Conservation (phyloP, 2,797 vertebrate species). For the Phalloptychus januarius region DNA sequence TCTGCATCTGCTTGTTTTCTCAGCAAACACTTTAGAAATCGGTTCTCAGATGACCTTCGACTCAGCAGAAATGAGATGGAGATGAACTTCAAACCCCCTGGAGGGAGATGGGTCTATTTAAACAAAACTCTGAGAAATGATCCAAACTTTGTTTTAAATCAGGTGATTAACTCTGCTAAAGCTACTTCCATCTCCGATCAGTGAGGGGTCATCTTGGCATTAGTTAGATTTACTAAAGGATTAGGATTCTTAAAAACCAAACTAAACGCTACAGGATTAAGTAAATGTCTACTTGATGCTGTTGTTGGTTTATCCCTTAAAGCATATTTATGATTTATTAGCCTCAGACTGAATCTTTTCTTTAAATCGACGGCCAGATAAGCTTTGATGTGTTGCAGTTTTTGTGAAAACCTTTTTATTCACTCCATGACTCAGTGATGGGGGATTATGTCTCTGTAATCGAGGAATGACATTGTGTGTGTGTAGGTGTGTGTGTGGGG, state of each 20-base stretch:
- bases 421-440: conserved; percentile 26
- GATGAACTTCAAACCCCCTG: background rate
- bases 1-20: background rate
- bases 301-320: background rate
- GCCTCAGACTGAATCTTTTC: conserved; percentile 34
- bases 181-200: conserved; percentile 31
- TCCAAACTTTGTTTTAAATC: background rate
- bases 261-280: conserved; percentile 43
- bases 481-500: background rate
- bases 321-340: conserved; percentile 26
- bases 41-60: background rate
- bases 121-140: background rate
- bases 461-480: conserved; percentile 32
- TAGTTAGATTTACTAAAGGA: conserved; percentile 66
- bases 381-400: conserved; percentile 49
- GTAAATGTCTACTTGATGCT: background rate
- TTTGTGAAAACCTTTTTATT: conserved; percentile 33
- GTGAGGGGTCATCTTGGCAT: conserved; percentile 30
- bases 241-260: conserved; percentile 52
- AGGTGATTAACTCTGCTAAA: background rate
- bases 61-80: background rate
- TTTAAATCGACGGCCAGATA: conserved; percentile 10
- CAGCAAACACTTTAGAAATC: background rate
- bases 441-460: conserved; percentile 47
- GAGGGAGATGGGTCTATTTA: background rate